Evolutionary conservation across 2,888 invertebrate genomes (phyloP), one percentile per base, ranked within the genome.

Genomic region (Hypercompe scribonia): DNA sequence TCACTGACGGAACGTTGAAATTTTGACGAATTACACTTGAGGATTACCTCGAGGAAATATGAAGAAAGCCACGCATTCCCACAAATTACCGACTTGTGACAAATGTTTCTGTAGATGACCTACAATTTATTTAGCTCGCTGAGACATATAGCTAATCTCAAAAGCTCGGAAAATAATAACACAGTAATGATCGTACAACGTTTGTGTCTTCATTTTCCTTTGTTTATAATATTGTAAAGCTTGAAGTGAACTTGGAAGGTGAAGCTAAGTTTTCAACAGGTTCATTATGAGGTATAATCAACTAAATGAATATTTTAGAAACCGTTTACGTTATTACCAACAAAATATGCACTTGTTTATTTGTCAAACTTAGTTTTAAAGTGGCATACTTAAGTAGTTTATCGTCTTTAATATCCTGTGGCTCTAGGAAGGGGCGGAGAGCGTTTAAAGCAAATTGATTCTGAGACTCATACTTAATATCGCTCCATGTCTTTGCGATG

Each of bases 21-120:
- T 90, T 92, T 92, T 93, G 93, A 93, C 91, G 93, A 93, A 93
- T 93, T 88, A 89, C 88, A 84, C 82, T 86, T 83, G 85, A 88
- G 92, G 91, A 92, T 92, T 92, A 91, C 92, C 88, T 79, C 83
- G 84, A 84, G 87, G 87, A 88, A 91, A 91, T 91, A 92, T 91
- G 91, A 90, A 91, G 91, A 91, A 92, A 92, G 90, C 90, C 88
- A 89, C 90, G 89, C 90, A 86, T 90, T 90, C 89, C 87, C 90
- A 82, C 91, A 92, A 92, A 92, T 92, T 90, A 91, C 91, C 88
- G 90, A 87, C 89, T 88, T 81, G 86, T 91, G 91, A 92, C 90
- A 90, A 92, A 92, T 92, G 87, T 82, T 84, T 68, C 77, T 70
- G 81, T 84, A 90, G 90, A 92, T 90, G 92, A 91, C 90, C 89